Evolutionary conservation across 2,888 invertebrate genomes (phyloP).

Genomic region (Desoria tigrina): DNA sequence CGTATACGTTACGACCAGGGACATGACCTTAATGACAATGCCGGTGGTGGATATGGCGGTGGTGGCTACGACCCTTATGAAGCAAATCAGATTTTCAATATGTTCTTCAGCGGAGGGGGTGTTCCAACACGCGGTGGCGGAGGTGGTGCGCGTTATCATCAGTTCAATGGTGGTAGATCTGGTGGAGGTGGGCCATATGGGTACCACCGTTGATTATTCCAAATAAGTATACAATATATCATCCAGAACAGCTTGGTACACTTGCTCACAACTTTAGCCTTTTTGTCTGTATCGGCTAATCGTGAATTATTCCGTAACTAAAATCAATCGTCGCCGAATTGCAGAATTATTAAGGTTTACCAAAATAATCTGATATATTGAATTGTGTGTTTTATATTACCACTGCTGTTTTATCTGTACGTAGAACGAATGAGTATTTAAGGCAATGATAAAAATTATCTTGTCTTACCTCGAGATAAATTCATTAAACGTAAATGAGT

Average conservation of each 20-base stretch:
- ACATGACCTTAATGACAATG: conserved; percentile 79
- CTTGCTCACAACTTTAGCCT: neutral
- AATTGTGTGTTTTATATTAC: too few species aligned
- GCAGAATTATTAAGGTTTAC: neutral
- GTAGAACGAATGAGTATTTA: neutral
- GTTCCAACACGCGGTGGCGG: conserved; percentile 13
- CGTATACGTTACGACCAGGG: conserved; percentile 87
- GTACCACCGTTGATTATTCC: conserved; percentile 2
- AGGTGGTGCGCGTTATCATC: conserved; percentile 21
- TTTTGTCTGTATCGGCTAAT: neutral
- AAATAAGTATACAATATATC: neutral
- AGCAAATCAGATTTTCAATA: conserved; percentile 35
- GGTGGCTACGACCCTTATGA: conserved; percentile 24
- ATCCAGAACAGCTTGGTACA: neutral
- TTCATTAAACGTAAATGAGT: too few species aligned
- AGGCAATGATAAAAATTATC: too few species aligned
- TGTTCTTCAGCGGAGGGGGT: conserved; percentile 34
- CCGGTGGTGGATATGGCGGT: conserved; percentile 54
- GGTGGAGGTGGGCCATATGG: conserved; percentile 21
- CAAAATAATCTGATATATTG: neutral
- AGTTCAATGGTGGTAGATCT: conserved; percentile 23
- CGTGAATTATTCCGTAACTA: too few species aligned
- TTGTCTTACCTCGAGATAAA: too few species aligned
- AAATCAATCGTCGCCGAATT: neutral
- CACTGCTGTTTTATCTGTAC: too few species aligned